Conservation (phyloP, 2,888 invertebrate species). For the Xanthia icteritia region DNA sequence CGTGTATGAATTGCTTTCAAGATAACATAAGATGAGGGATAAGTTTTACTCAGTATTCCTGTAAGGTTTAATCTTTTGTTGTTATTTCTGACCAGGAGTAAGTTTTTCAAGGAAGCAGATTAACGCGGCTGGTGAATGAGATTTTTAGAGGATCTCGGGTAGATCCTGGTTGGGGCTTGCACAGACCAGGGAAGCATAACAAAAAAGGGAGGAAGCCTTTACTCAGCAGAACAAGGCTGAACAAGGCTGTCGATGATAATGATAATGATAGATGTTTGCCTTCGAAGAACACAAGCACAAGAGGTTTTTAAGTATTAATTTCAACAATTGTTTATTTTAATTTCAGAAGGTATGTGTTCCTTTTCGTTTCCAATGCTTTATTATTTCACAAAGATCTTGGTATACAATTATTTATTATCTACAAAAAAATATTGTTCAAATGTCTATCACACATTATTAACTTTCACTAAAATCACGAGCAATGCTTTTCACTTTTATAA, state of each 20-base stretch:
- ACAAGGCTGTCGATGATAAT: too few relatives aligned
- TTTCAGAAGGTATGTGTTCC: too few relatives aligned
- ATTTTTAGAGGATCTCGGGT: background rate
- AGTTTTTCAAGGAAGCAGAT: background rate
- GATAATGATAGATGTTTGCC: background rate
- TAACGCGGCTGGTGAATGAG: background rate
- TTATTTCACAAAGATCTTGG: background rate
- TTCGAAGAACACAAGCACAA: background rate
- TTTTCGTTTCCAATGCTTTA: too few relatives aligned
- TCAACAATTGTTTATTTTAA: too few relatives aligned
- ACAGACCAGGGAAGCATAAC: background rate
- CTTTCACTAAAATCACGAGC: background rate
- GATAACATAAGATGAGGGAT: constrained; percentile 40
- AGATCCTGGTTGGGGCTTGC: background rate
- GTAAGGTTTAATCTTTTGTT: constrained; percentile 31
- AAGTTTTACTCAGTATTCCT: constrained; percentile 22
- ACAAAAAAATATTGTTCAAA: background rate
- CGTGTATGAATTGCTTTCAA: constrained; percentile 51
- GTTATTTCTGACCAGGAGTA: constrained; percentile 4
- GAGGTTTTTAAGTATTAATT: background rate
- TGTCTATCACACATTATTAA: background rate
- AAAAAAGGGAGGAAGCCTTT: too few relatives aligned
- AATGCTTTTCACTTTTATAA: background rate
- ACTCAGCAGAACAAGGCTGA: too few relatives aligned
- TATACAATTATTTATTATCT: background rate